Evolutionary conservation across 2,113 vertebrate species (phyloP).

Genomic region (Empidonax alnorum): DNA sequence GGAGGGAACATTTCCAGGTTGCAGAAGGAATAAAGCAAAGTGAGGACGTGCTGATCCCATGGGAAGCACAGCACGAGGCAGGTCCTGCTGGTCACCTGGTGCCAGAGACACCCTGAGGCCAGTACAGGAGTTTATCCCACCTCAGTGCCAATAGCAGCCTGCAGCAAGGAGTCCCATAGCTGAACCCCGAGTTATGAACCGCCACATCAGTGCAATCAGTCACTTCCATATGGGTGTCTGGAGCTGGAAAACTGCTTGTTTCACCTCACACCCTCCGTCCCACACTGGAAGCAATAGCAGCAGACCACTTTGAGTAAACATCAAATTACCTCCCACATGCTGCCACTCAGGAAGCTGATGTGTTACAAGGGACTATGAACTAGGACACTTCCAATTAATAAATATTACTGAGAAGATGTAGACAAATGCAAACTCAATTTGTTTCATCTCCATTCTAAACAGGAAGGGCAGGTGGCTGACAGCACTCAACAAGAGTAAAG

Average conservation of each 20-base stretch:
- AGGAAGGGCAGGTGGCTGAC: not conserved
- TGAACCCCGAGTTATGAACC: not conserved
- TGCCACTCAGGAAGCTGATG: not conserved
- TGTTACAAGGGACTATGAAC: not conserved
- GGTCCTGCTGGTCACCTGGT: not conserved
- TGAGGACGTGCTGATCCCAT: not conserved
- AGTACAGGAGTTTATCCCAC: not conserved
- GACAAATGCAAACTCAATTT: not conserved
- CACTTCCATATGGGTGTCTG: not conserved
- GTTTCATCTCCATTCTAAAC: not conserved
- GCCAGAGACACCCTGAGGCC: not conserved
- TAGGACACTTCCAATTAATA: not conserved
- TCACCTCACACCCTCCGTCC: not conserved
- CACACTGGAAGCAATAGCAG: rapidly evolving
- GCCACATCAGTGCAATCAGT: not conserved
- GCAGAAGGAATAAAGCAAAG: not conserved
- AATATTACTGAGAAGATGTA: not conserved
- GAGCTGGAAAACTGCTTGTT: not conserved
- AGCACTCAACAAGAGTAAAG: not conserved
- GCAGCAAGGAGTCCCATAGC: not conserved
- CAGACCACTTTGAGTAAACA: not conserved
- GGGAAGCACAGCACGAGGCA: not conserved
- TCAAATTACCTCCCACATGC: not conserved
- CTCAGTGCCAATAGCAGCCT: not conserved
- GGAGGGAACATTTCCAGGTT: not conserved